phyloP scores from a whole-genome alignment of 2,113 vertebrate species.

The Butorides virescens region DNA sequence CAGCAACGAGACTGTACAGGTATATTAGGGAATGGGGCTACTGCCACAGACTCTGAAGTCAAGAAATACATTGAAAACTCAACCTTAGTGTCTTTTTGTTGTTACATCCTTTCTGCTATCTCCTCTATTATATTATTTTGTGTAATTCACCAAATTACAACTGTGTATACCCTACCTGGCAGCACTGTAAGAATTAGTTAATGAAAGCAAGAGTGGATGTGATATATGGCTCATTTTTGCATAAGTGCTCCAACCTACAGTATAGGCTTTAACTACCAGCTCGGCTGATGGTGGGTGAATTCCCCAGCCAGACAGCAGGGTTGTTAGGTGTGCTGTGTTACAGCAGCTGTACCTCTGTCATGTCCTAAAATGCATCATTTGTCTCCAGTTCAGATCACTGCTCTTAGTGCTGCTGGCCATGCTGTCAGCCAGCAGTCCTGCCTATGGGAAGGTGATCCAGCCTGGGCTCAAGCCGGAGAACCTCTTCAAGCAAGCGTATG shows the following conservation, averaged over 20 bases:
- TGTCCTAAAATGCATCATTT: not conserved
- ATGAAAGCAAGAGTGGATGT: not conserved
- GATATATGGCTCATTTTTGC: fast-evolving
- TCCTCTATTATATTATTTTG: not conserved
- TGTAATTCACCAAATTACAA: not conserved
- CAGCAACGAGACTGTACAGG: fast-evolving
- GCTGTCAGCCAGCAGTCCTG: not conserved
- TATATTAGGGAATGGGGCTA: fast-evolving
- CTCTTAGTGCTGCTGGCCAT: conserved; percentile 1
- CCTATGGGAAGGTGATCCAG: not conserved
- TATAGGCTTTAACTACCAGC: not conserved
- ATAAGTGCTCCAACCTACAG: not conserved
- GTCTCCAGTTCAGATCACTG: conserved; percentile 3
- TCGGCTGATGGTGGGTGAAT: not conserved
- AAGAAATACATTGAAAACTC: not conserved
- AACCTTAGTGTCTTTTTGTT: not conserved
- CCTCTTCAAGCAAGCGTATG: not conserved
- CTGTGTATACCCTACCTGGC: too few relatives aligned
- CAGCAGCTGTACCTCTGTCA: not conserved
- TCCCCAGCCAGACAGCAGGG: not conserved
- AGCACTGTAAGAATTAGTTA: not conserved
- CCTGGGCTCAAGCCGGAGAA: not conserved
- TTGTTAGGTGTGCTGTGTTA: not conserved
- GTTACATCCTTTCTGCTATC: not conserved
- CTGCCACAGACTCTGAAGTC: not conserved